Base-by-base conservation (phyloP, 2,888 invertebrate species). In the Galeruca laticollis region DNA sequence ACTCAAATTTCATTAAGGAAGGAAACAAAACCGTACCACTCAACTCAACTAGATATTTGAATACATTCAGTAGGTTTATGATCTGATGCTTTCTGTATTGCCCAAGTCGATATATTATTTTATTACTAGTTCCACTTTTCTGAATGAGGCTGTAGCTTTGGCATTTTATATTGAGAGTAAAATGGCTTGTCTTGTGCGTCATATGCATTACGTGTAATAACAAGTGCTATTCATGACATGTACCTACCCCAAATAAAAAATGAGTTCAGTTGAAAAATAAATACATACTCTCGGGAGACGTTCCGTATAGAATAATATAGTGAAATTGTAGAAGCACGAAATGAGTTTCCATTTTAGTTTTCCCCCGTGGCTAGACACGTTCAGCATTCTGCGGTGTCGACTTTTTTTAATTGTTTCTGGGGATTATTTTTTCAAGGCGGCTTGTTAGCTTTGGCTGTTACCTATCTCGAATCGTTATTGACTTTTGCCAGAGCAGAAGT, bases 361-460 rank as follows among this genome's bases (percentile, higher is more conserved):
- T 26, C 26, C 26, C 54, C 66, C 26, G 66, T 43, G 59, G 47
- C 66, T 66, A 37, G 66, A 66, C 66, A 66, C 66, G 66, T 59
- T 59, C 66, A 15, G 69, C 65, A 69, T 59, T 69, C 54, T 65
- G 60, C 69, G 64, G 54, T 60, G 47, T 65, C 52, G 65, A 65
- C 67, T 61, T 60, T 64, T 68, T 69, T 69, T 65, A 64, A 65
- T 64, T 69, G 63, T 63, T 69, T 65, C 60, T 65, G 43, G 15
- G 60, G 69, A 65, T 65, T 69, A 69, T 69, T 69, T 60, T 69
- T 65, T 56, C 59, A 65, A 60, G 64, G 43, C 49, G 37, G 66
- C 37, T 59, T 66, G 66, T 56, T 60, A 59, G 66, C 51, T 66
- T 59, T 51, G 66, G 59, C 51, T 35, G 60, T 51, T 51, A 40